Percentiles rank a stretch among this genome's conserved stretches.
Evolutionary conservation across 2,113 vertebrate species (phyloP).

Genomic region (Mohoua ochrocephala): DNA sequence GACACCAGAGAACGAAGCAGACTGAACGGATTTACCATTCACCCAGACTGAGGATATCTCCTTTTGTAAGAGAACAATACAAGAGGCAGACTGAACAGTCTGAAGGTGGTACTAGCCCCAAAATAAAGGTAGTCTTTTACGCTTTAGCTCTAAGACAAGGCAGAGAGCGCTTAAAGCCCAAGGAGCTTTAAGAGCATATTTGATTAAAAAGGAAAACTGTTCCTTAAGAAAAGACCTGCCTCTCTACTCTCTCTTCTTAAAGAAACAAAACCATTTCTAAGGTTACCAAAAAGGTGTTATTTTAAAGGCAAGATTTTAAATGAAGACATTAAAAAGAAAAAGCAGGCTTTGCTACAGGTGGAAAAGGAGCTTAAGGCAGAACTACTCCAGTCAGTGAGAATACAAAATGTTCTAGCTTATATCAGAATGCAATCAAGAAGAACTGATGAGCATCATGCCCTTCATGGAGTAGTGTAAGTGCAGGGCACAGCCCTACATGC

Average conservation of each 20-base stretch:
- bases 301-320: not conserved
- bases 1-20: not conserved
- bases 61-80: not conserved
- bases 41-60: not conserved
- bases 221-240: not conserved
- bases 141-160: not conserved
- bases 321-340: not conserved
- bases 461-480: not conserved
- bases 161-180: not conserved
- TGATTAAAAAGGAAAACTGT: not conserved
- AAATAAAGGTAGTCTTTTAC: not conserved
- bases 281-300: not conserved
- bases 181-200: not conserved
- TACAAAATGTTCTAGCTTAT: not conserved
- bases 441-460: slow-evolving; percentile 12
- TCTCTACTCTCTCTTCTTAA: not conserved
- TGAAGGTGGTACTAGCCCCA: not conserved
- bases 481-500: not conserved
- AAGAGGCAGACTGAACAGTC: not conserved
- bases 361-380: not conserved
- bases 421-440: slow-evolving; percentile 4
- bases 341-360: not conserved
- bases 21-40: not conserved
- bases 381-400: not conserved
- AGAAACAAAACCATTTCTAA: not conserved